Evolutionary conservation across 2,797 vertebrate genomes (phyloP), one percentile per base, ranked within the genome.

Genomic region (Tenualosa thibaudeaui): DNA sequence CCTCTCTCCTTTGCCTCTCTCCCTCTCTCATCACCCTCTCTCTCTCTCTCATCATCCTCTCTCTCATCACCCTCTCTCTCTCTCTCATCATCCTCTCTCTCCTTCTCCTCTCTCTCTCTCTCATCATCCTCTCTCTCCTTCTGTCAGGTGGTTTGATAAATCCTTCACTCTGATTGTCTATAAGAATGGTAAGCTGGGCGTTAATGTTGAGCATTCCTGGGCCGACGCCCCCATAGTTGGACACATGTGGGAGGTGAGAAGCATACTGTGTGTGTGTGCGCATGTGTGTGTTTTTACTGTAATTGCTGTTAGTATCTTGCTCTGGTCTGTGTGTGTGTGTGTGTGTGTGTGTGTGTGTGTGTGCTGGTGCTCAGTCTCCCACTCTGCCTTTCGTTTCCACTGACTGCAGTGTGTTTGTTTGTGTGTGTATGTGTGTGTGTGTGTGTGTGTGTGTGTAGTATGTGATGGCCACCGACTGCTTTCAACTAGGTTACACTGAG

Each of bases 241-340:
- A 85, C 98, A 99, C 81, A 96, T 99, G 94, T 99, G 97, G 97
- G 98, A 99, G 97, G 98, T 99, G 95, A 81, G 26, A 24, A 24
- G 56, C 53, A 22, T 26, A 0, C 10, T 49, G 58, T 46, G 1
- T 15, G 12, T 37, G 65, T 71, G 10, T 86, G 43, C 65, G 58
- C 15, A 0, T 62, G 68, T 86, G 40, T 71, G 2, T 19, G 82
- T 86, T 2, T 5, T 51, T 26, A 46, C 0, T 62, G 83, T 85
- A 0, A 31, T 31, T 31, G 46, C 7, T 46, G 7, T 46, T 7
- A 46, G 46, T 46, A 46, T 46, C 46, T 46, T 46, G 46, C 7
- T 46, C 46, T 46, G 46, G 46, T 46, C 46, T 75, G 17, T 65
- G 60, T 31, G 60, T 62, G 13, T 46, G 31, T 81, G 54, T 82